Evolutionary conservation across 1,140 invertebrate species (phyloP).

Genomic region (Melipona quadrifasciata): DNA sequence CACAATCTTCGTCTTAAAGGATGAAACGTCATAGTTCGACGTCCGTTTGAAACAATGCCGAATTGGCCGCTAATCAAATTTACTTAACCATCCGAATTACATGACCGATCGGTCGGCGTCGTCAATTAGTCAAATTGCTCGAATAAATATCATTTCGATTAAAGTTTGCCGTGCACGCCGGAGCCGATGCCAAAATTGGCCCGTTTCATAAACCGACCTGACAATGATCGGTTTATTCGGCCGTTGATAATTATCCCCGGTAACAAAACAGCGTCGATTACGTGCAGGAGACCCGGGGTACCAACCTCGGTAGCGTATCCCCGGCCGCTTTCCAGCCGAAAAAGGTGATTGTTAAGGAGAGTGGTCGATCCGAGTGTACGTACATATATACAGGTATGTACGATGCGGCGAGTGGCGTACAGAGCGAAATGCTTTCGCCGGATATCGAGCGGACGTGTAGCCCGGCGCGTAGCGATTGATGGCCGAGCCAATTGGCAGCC

Average conservation of each 20-base stretch:
- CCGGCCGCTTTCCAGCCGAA: not conserved
- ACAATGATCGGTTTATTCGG: slow-evolving; percentile 36
- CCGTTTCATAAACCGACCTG: slow-evolving; percentile 17
- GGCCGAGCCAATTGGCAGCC: slow-evolving; percentile 74
- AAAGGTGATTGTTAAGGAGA: not conserved
- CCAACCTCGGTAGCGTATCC: not conserved
- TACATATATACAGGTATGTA: not conserved
- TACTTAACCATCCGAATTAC: slow-evolving; percentile 19
- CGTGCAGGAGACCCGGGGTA: not conserved
- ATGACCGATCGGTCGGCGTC: slow-evolving; percentile 18
- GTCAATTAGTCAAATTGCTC: slow-evolving; percentile 35
- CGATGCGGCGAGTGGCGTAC: not conserved
- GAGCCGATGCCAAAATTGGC: not conserved
- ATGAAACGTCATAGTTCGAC: not conserved
- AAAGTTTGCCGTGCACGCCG: not conserved
- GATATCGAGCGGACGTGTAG: slow-evolving; percentile 62
- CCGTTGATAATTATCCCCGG: not conserved
- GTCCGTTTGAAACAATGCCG: not conserved
- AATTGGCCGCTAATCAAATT: slow-evolving; percentile 23
- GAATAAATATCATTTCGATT: slow-evolving; percentile 30
- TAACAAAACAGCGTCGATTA: slow-evolving; percentile 3
- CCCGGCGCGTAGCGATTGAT: slow-evolving; percentile 69
- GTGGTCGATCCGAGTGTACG: too few relatives aligned
- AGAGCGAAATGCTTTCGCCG: slow-evolving; percentile 64
- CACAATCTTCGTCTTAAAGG: not conserved